These are phyloP conservation scores for Agelastica alni DNA, from an alignment of 2,888 invertebrate genomes.

Conservation along the genomic window DNA sequence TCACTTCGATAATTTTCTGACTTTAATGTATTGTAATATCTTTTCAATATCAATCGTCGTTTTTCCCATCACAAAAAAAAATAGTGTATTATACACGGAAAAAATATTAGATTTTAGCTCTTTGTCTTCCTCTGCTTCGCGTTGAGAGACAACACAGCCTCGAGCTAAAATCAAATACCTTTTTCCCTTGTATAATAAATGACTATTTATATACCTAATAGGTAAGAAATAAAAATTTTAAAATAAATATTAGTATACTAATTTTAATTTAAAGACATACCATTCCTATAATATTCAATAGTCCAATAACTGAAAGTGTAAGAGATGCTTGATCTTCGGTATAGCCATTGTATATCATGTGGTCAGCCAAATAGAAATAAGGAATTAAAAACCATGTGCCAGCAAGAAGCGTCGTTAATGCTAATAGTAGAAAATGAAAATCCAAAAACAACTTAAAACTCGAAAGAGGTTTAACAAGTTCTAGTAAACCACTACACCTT, in stretches of 20 bases:
- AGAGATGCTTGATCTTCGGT: slow-evolving; percentile 74
- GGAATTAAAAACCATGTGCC: slow-evolving; percentile 94
- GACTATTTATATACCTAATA: neutral
- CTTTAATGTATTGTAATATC: too few species aligned
- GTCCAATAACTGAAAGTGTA: slow-evolving; percentile 82
- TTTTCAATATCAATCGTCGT: too few species aligned
- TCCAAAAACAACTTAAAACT: slow-evolving; percentile 80
- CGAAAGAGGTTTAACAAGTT: slow-evolving; percentile 70
- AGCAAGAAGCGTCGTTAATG: slow-evolving; percentile 82
- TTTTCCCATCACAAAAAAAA: neutral
- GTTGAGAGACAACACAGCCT: too few species aligned
- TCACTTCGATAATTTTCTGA: too few species aligned
- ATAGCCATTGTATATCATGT: slow-evolving; percentile 70
- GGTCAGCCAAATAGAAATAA: slow-evolving; percentile 89
- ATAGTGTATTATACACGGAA: too few species aligned
- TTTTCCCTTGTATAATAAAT: too few species aligned
- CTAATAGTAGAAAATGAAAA: slow-evolving; percentile 77
- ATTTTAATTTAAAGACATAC: too few species aligned
- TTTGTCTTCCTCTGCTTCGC: too few species aligned
- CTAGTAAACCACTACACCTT: slow-evolving; percentile 71
- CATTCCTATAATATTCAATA: slow-evolving; percentile 90
- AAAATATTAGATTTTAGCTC: too few species aligned
- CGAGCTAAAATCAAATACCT: too few species aligned
- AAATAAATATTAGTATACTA: too few species aligned
- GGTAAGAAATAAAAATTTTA: neutral